These are phyloP conservation scores for Microchrysa polita DNA, from an alignment of 2,888 invertebrate species.

Conservation along the genomic window DNA sequence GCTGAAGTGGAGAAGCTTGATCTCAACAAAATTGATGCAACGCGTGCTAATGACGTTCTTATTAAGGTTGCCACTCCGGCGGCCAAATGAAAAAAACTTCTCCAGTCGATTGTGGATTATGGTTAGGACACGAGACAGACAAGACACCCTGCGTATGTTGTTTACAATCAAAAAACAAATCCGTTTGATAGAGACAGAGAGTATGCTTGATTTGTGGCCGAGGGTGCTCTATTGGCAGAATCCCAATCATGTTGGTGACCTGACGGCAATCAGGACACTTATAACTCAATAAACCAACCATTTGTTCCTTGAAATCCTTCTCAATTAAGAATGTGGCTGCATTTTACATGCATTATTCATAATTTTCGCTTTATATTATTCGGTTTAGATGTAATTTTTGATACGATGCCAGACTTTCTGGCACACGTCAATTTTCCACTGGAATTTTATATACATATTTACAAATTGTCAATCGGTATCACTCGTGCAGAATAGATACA, in stretches of 20 bases:
- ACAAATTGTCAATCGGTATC: neutral
- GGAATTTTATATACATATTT: conserved; percentile 2
- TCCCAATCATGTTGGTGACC: neutral
- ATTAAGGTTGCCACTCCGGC: conserved; percentile 59
- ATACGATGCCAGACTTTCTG: neutral
- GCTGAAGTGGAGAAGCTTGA: conserved; percentile 62
- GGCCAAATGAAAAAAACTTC: conserved; percentile 52
- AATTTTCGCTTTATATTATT: conserved; percentile 14
- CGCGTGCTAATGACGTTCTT: conserved; percentile 56
- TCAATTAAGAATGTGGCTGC: conserved; percentile 27
- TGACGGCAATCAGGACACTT: neutral
- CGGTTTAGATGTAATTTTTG: conserved; percentile 9
- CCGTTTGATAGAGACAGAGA: no score
- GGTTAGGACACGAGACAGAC: no score
- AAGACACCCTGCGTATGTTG: no score
- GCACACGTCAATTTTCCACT: conserved; percentile 19
- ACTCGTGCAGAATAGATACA: neutral
- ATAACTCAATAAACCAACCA: conserved; percentile 10
- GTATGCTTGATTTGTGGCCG: no score
- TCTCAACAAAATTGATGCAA: conserved; percentile 57
- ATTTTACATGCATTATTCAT: neutral
- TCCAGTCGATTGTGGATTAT: conserved; percentile 33
- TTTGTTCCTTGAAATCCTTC: conserved; percentile 33
- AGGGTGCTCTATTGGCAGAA: no score
- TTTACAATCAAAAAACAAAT: no score